A percentile compares a stretch with the other conserved stretches of the same genome.
Conservation (phyloP, 92 coral and sea anemone species). For the Virgularia gustaviana region DNA sequence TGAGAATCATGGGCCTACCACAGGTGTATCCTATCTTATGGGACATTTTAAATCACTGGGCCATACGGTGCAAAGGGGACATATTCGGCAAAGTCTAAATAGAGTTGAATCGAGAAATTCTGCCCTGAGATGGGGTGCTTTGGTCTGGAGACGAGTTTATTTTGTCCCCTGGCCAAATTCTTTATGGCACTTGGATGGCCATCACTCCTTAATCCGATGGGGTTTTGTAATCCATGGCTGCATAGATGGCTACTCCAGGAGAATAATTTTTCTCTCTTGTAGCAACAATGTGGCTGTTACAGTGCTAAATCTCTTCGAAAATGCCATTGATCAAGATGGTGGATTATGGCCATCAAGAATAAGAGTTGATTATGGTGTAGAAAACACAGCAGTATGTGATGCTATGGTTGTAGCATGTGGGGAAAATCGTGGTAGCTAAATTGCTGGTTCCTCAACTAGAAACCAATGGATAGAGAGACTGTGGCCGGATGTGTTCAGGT, state of each 20-base stretch:
- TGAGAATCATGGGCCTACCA: conserved; percentile 60
- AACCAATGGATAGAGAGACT: conserved; percentile 37
- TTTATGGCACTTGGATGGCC: conserved; percentile 41
- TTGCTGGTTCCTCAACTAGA: conserved; percentile 22
- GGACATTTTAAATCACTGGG: conserved; percentile 52
- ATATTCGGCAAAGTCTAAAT: conserved; percentile 18
- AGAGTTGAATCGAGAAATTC: conserved; percentile 36
- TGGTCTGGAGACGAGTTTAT: conserved; percentile 23
- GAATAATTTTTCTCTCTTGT: conserved; percentile 16
- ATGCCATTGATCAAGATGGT: conserved; percentile 9
- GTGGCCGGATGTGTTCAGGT: conserved; percentile 39
- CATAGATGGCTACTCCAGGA: conserved; percentile 11
- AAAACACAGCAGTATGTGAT: conserved; percentile 34
- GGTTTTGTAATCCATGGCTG: conserved; percentile 15
- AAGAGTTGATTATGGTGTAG: conserved; percentile 37
- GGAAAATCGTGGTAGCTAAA: conserved; percentile 20
- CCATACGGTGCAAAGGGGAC: conserved; percentile 17
- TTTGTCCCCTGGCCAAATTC: conserved; percentile 42
- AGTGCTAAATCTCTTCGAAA: conserved; percentile 1
- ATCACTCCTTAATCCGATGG: conserved; percentile 41
- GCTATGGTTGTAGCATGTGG: conserved; percentile 32
- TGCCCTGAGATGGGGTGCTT: conserved; percentile 33
- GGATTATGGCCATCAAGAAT: conserved; percentile 33
- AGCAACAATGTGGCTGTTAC: conserved; percentile 15
- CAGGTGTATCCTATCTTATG: conserved; percentile 56